Evolutionary conservation across 2,888 invertebrate genomes (phyloP).

Genomic region (Cryptocheilus praepositus): DNA sequence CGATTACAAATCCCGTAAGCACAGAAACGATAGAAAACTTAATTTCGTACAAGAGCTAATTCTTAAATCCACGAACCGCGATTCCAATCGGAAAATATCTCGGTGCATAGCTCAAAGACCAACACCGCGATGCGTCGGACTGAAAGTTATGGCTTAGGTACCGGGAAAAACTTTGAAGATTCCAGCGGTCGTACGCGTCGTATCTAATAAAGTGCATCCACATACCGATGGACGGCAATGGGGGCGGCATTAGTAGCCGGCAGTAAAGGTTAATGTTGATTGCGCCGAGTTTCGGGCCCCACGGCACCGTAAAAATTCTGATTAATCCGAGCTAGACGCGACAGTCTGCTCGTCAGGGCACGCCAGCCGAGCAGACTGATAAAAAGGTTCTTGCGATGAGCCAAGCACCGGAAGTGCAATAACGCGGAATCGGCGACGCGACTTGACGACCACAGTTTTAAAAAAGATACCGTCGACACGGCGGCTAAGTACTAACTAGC

Average conservation of each 20-base stretch:
- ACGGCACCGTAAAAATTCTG: slow-evolving; percentile 51
- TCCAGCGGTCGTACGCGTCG: slow-evolving; percentile 26
- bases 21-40: too few relatives aligned
- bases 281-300: slow-evolving; percentile 45
- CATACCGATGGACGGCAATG: slow-evolving; percentile 51
- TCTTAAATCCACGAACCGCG: too few relatives aligned
- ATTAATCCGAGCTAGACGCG: slow-evolving; percentile 51
- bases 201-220: slow-evolving; percentile 52
- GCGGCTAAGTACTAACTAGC: too few relatives aligned
- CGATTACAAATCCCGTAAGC: too few relatives aligned
- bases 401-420: slow-evolving; percentile 1
- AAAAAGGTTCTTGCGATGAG: slow-evolving; percentile 5
- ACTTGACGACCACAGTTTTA: background rate
- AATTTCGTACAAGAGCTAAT: too few relatives aligned
- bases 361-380: background rate
- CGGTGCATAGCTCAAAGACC: slow-evolving; percentile 12
- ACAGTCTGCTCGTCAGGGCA: slow-evolving; percentile 34
- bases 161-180: slow-evolving; percentile 36
- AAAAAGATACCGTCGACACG: too few relatives aligned
- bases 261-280: slow-evolving; percentile 58
- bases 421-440: slow-evolving; percentile 7
- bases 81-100: too few relatives aligned
- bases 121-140: slow-evolving; percentile 16
- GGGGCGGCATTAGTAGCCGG: slow-evolving; percentile 46
- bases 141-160: slow-evolving; percentile 26